A percentile compares a stretch with the other conserved stretches of the same genome.
Evolutionary conservation across 2,113 vertebrate species (phyloP).

Genomic region (Oncorhynchus clarkii): DNA sequence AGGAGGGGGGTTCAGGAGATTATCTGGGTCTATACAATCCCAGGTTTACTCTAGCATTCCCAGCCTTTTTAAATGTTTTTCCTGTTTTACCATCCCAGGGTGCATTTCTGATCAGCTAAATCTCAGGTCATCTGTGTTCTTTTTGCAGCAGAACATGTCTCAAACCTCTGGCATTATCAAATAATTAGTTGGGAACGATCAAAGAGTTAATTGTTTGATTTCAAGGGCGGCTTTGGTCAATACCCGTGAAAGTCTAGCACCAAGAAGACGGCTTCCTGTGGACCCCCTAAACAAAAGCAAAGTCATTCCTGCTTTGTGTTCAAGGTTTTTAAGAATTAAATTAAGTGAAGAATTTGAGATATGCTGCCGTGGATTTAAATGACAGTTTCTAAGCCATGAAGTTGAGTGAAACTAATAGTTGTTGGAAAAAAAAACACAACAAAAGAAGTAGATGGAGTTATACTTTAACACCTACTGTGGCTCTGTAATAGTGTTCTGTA

Average conservation of each 20-base stretch:
- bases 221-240: conserved; percentile 47
- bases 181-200: conserved; percentile 62
- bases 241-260: conserved; percentile 33
- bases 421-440: background rate
- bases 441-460: background rate
- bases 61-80: conserved; percentile 52
- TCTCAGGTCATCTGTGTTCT: conserved; percentile 64
- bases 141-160: conserved; percentile 58
- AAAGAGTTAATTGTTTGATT: conserved; percentile 69
- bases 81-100: conserved; percentile 60
- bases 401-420: conserved; percentile 34
- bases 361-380: conserved; percentile 44
- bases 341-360: conserved; percentile 56
- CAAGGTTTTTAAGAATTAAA: conserved; percentile 41
- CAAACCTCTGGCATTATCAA: conserved; percentile 62
- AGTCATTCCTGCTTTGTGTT: conserved; percentile 46
- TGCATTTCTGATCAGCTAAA: conserved; percentile 58
- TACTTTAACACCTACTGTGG: background rate
- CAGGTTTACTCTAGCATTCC: conserved; percentile 48
- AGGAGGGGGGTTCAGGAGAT: conserved; percentile 57
- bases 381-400: conserved; percentile 49
- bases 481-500: background rate
- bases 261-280: conserved; percentile 52
- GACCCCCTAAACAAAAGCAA: conserved; percentile 49
- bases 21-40: conserved; percentile 59